These are phyloP conservation scores for Papilio polytes DNA, from an alignment of 1,140 invertebrate genomes.

Conservation along the genomic window DNA sequence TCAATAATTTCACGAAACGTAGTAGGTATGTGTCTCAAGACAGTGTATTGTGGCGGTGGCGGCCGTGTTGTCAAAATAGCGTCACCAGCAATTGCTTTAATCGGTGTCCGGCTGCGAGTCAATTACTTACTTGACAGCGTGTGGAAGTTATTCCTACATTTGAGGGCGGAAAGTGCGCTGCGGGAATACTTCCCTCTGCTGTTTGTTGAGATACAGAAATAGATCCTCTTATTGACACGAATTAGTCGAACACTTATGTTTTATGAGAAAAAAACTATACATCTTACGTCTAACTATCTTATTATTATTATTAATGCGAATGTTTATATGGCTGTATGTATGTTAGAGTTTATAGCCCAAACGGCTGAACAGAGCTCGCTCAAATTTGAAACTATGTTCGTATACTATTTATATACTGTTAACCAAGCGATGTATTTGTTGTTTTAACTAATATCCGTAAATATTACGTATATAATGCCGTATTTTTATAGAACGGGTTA, in stretches of 20 bases:
- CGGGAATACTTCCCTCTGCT: conserved; percentile 80
- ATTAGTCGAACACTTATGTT: background rate
- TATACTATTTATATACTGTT: background rate
- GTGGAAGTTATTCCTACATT: conserved; percentile 82
- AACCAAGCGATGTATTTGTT: background rate
- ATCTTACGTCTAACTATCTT: background rate
- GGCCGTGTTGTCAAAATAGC: conserved; percentile 79
- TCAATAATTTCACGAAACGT: background rate
- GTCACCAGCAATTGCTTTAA: conserved; percentile 80
- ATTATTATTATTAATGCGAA: no score
- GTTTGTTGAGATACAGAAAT: conserved; percentile 75
- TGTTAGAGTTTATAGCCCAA: no score
- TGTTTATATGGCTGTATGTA: no score
- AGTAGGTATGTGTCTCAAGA: conserved; percentile 1
- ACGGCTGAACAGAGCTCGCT: no score
- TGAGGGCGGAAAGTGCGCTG: conserved; percentile 76
- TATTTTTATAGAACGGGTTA: background rate
- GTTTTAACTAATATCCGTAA: background rate
- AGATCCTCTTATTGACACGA: conserved; percentile 56
- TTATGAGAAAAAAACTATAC: background rate
- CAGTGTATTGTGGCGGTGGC: conserved; percentile 45
- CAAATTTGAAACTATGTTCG: background rate
- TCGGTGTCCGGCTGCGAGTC: conserved; percentile 77
- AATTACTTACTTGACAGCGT: conserved; percentile 82
- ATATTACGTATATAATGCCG: background rate